These are phyloP conservation scores for Grammomys dolichurus DNA, from an alignment of 2,113 vertebrate species.

Conservation along the genomic window DNA sequence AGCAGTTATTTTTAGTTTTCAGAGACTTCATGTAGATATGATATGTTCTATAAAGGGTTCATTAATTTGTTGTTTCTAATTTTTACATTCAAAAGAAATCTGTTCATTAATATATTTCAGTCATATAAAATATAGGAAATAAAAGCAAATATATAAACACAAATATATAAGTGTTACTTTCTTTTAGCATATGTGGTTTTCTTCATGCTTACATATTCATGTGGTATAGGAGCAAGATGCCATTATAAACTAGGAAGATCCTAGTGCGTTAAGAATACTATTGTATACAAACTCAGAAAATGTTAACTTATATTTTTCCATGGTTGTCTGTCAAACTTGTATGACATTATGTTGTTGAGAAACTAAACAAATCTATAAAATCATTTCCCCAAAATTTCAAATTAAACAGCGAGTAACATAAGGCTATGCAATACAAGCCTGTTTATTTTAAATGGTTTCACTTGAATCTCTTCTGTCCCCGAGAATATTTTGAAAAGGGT, in stretches of 20 bases:
- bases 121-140: neutral
- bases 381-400: slow-evolving; percentile 43
- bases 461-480: slow-evolving; percentile 70
- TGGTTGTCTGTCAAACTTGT: neutral
- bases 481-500: slow-evolving; percentile 24
- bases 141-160: neutral
- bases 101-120: neutral
- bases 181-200: neutral
- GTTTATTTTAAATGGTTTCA: neutral
- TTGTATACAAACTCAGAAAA: neutral
- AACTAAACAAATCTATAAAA: slow-evolving; percentile 44
- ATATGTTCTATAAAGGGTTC: neutral
- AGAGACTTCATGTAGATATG: neutral
- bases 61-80: neutral
- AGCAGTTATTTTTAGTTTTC: neutral
- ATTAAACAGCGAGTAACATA: slow-evolving; percentile 48
- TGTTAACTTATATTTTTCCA: neutral
- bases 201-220: neutral
- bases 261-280: neutral
- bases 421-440: slow-evolving; percentile 8
- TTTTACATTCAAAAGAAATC: neutral
- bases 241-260: neutral
- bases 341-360: slow-evolving; percentile 25
- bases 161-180: neutral
- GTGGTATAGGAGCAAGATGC: neutral